Evolutionary conservation across 2,797 vertebrate species (phyloP), one percentile per base, ranked within the genome.

Genomic region (Eidolon dupreanum): DNA sequence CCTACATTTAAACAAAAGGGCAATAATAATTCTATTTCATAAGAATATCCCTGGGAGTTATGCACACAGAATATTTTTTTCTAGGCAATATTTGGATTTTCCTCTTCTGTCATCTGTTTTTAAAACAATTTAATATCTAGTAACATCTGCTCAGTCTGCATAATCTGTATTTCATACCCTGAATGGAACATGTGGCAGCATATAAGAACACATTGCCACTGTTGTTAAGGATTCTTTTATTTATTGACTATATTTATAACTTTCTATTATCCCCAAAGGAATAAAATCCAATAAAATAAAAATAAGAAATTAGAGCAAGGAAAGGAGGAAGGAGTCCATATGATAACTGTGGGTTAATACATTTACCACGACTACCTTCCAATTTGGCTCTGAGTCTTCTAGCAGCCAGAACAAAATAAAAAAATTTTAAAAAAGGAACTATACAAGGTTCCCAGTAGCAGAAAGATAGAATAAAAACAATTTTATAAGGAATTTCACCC

Each of bases 71-170:
- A 17, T 61, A 75, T 84, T 94, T 95, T 84, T 93, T 87, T 63
- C 71, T 74, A 84, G 79, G 81, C 77, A 68, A 28, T 63, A 74
- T 94, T 85, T 57, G 73, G 78, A 55, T 70, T 88, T 93, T 73
- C 59, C 57, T 88, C 33, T 38, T 95, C 75, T 90, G 61, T 90
- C 95, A 88, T 94, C 93, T 95, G 13, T 92, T 95, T 95, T 73
- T 82, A 73, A 95, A 81, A 59, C 77, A 20, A 68, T 94, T 93
- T 94, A 93, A 61, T 96, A 88, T 95, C 88, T 96, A 81, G 55
- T 93, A 74, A 97, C 92, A 95, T 95, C 92, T 96, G 92, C 77
- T 43, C 8, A 1, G 49, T 19, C 31, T 33, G 65, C 19, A 12
- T 31, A 49, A 75, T 68, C 61, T 94, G 66, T 70, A 55, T 93